Evolutionary conservation across 2,888 invertebrate species (phyloP).

Genomic region (Spodoptera exigua): DNA sequence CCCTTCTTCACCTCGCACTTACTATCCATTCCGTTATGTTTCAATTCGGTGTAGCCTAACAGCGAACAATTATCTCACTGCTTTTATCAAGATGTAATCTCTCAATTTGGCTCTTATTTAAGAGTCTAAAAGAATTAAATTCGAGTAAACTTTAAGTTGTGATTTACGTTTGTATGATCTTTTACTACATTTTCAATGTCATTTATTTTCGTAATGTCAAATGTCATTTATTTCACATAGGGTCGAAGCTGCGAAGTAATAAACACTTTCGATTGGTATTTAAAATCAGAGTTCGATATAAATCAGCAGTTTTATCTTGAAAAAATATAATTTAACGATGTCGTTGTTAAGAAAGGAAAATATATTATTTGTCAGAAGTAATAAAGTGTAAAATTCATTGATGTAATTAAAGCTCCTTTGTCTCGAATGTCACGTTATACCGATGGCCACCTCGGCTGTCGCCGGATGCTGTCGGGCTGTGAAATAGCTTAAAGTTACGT

Average conservation of each 20-base stretch:
- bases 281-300: conserved; percentile 17
- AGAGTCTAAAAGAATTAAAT: too few relatives aligned
- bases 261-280: conserved; percentile 6
- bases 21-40: conserved; percentile 49
- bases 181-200: conserved; percentile 15
- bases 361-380: conserved; percentile 27
- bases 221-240: conserved; percentile 11
- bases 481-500: conserved; percentile 47
- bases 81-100: conserved; percentile 65
- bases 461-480: conserved; percentile 50
- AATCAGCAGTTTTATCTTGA: conserved; percentile 10
- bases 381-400: conserved; percentile 38
- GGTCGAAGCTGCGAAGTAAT: not conserved
- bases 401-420: conserved; percentile 46
- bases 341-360: conserved; percentile 24
- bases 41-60: conserved; percentile 51
- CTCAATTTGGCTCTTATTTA: conserved; percentile 53
- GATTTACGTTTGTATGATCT: conserved; percentile 9
- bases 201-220: conserved; percentile 4
- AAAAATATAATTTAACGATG: conserved; percentile 19
- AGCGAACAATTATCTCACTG: conserved; percentile 54
- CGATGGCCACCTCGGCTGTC: conserved; percentile 39
- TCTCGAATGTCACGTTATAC: conserved; percentile 36
- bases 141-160: not conserved
- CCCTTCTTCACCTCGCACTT: conserved; percentile 47